phyloP scores from a whole-genome alignment of 53 echinoderm and acorn worm genomes.

The Mesocentrotus franciscanus region DNA sequence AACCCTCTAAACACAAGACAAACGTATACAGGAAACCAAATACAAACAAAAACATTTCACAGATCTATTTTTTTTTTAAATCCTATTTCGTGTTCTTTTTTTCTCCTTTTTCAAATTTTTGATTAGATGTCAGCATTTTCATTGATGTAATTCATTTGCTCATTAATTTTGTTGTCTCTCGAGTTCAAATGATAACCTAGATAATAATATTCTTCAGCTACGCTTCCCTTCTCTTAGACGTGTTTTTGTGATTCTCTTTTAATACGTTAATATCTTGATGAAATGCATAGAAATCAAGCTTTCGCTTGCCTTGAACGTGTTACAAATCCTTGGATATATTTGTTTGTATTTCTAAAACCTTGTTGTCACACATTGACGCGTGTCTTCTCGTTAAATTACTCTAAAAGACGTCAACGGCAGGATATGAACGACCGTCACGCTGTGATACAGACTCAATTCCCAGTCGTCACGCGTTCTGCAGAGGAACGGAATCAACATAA shows the following conservation, averaged over 20 bases:
- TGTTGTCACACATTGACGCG: background rate
- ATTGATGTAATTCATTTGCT: too few species aligned
- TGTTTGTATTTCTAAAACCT: background rate
- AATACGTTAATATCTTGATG: background rate
- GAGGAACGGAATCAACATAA: background rate
- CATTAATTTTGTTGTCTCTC: too few species aligned
- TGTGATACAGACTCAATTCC: background rate
- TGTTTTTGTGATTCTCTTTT: background rate
- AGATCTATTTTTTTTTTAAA: too few species aligned
- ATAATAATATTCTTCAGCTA: background rate
- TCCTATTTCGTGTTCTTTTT: too few species aligned
- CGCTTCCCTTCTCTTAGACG: background rate
- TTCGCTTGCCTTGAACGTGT: background rate
- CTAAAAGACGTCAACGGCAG: background rate
- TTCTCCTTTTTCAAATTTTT: too few species aligned
- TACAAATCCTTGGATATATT: slow-evolving; percentile 2
- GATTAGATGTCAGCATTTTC: too few species aligned
- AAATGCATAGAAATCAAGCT: background rate
- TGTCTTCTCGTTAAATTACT: slow-evolving; percentile 2
- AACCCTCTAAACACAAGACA: too few species aligned
- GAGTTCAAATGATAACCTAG: too few species aligned
- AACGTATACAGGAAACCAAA: too few species aligned
- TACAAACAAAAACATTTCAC: too few species aligned
- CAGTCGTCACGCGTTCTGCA: background rate
- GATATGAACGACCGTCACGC: background rate